Evolutionary conservation across 2,797 vertebrate genomes (phyloP).

Genomic region (Cryptoprocta ferox): DNA sequence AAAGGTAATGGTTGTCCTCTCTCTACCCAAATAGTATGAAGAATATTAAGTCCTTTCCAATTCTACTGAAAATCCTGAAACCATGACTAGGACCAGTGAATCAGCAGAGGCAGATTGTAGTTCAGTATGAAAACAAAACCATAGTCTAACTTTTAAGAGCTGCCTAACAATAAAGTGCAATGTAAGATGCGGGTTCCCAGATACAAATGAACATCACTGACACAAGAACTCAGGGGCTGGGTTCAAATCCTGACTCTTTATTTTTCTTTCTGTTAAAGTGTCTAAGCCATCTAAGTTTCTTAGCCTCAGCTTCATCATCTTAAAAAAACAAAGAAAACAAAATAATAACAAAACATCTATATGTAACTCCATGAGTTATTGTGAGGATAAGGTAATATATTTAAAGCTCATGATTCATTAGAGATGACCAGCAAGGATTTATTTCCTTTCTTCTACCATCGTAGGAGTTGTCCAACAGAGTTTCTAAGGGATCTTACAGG

Average conservation of each 20-base stretch:
- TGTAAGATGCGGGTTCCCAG: background rate
- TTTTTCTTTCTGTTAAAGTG: background rate
- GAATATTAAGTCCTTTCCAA: conserved; percentile 27
- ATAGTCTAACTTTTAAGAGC: background rate
- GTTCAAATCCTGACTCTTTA: background rate
- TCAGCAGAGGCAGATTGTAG: background rate
- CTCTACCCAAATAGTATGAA: conserved; percentile 69
- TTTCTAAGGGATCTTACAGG: background rate
- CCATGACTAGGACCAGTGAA: background rate
- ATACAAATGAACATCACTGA: background rate
- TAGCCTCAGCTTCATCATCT: background rate
- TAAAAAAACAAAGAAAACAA: background rate
- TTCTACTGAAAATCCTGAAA: background rate
- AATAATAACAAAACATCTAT: background rate
- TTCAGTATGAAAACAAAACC: background rate
- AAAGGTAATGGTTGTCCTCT: conserved; percentile 61
- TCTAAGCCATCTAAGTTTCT: background rate
- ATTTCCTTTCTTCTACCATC: conserved; percentile 24
- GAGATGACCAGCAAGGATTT: background rate
- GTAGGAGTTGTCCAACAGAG: background rate
- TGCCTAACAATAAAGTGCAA: background rate
- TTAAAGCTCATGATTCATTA: conserved; percentile 38
- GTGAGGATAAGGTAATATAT: background rate
- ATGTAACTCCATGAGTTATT: background rate
- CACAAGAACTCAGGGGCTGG: background rate